Evolutionary conservation across 2,113 vertebrate genomes (phyloP).

Genomic region (Thunnus maccoyii): DNA sequence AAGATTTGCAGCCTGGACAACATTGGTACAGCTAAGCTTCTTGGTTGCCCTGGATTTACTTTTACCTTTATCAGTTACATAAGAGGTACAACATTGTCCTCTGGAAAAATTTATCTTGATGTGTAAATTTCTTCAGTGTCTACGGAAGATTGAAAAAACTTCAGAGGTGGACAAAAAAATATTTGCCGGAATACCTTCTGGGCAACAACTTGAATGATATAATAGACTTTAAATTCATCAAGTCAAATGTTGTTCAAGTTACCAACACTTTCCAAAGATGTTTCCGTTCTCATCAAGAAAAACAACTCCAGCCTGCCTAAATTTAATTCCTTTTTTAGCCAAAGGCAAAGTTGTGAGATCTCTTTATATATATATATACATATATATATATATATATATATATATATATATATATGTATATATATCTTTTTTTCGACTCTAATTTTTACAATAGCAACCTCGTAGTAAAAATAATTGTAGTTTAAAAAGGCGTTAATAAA

Average conservation of each 20-base stretch:
- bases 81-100: not conserved
- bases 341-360: not conserved
- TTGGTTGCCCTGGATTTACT: not conserved
- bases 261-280: slow-evolving; percentile 5
- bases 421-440: not conserved
- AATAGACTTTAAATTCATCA: slow-evolving; percentile 22
- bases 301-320: not conserved
- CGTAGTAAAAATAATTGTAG: not conserved
- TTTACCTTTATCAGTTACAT: not conserved
- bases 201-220: not conserved
- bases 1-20: not conserved
- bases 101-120: not conserved
- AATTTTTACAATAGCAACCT: not conserved
- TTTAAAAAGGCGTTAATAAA: slow-evolving; percentile 5
- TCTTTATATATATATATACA: too few relatives aligned
- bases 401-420: too few relatives aligned
- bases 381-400: too few relatives aligned
- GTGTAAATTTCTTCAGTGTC: not conserved
- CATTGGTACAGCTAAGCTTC: not conserved
- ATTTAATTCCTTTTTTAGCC: slow-evolving; percentile 14
- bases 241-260: slow-evolving; percentile 34
- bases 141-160: not conserved
- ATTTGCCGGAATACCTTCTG: slow-evolving; percentile 3
- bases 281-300: slow-evolving; percentile 14
- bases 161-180: not conserved